phyloP scores from a whole-genome alignment of 2,888 invertebrate genomes.

The Coleophora flavipennella region DNA sequence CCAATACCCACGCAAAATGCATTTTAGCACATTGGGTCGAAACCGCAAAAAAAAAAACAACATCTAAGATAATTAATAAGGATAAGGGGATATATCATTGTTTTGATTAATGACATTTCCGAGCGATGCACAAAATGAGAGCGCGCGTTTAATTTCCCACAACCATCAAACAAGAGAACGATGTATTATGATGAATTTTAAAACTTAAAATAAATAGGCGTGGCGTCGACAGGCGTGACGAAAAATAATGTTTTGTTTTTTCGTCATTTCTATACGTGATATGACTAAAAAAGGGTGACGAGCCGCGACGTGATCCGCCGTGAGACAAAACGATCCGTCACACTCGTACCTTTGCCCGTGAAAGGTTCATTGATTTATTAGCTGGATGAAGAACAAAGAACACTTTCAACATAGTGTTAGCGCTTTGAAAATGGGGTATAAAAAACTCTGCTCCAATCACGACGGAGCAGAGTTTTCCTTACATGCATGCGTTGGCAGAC shows the following conservation, averaged over 20 bases:
- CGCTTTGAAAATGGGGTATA: too few relatives aligned
- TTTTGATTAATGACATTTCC: too few relatives aligned
- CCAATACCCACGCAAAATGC: too few relatives aligned
- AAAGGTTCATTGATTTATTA: slow-evolving; percentile 11
- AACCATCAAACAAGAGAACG: slow-evolving; percentile 28
- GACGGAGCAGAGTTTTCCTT: too few relatives aligned
- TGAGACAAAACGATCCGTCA: slow-evolving; percentile 16
- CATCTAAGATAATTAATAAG: too few relatives aligned
- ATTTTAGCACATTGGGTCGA: too few relatives aligned
- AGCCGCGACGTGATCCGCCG: slow-evolving; percentile 29
- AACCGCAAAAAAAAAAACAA: too few relatives aligned
- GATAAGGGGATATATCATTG: too few relatives aligned
- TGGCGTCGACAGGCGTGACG: slow-evolving; percentile 56
- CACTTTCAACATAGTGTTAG: too few relatives aligned
- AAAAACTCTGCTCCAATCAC: too few relatives aligned
- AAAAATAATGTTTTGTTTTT: slow-evolving; percentile 57
- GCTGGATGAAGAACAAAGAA: not conserved
- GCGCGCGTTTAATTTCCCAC: slow-evolving; percentile 25
- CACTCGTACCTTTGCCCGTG: slow-evolving; percentile 26
- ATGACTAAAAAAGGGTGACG: slow-evolving; percentile 50
- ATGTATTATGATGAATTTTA: slow-evolving; percentile 35
- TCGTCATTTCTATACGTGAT: slow-evolving; percentile 40
- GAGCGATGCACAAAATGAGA: not conserved
- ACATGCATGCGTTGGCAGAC: too few relatives aligned
- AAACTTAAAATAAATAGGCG: slow-evolving; percentile 46